phyloP scores from a whole-genome alignment of 2,113 vertebrate genomes.

The Euleptes europaea region DNA sequence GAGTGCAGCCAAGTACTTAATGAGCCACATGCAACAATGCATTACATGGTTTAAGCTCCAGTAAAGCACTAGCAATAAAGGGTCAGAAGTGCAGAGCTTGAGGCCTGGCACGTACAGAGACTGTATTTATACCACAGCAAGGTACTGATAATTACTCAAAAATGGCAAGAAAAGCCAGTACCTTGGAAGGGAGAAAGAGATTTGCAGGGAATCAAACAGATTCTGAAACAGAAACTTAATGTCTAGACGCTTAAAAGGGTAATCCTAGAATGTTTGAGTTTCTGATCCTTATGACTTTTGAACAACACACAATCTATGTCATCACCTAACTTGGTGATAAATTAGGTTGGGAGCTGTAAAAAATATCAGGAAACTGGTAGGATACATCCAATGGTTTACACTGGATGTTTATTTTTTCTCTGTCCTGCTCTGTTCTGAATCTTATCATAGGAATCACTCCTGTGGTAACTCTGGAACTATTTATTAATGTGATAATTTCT shows the following conservation, averaged over 20 bases:
- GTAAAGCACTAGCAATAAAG: constrained; percentile 41
- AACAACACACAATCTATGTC: background rate
- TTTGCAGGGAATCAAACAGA: background rate
- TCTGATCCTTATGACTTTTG: background rate
- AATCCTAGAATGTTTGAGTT: background rate
- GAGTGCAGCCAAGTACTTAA: constrained; percentile 48
- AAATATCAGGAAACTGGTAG: background rate
- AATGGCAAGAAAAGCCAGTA: background rate
- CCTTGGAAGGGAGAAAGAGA: background rate
- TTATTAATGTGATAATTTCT: background rate
- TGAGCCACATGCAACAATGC: constrained; percentile 42
- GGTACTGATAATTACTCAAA: background rate
- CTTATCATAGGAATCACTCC: background rate
- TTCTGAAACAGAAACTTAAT: constrained; percentile 9
- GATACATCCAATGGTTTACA: background rate
- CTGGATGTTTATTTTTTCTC: too few species aligned
- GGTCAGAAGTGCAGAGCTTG: constrained; percentile 55
- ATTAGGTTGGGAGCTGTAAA: background rate
- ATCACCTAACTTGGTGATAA: background rate
- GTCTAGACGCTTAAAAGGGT: background rate
- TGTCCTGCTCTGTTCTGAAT: background rate
- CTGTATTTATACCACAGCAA: fast-evolving
- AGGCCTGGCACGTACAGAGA: constrained; percentile 19
- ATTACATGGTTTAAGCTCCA: constrained; percentile 41
- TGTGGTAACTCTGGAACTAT: background rate